Conservation (phyloP, 2,888 invertebrate genomes). For the Temnothorax rugatulus region DNA sequence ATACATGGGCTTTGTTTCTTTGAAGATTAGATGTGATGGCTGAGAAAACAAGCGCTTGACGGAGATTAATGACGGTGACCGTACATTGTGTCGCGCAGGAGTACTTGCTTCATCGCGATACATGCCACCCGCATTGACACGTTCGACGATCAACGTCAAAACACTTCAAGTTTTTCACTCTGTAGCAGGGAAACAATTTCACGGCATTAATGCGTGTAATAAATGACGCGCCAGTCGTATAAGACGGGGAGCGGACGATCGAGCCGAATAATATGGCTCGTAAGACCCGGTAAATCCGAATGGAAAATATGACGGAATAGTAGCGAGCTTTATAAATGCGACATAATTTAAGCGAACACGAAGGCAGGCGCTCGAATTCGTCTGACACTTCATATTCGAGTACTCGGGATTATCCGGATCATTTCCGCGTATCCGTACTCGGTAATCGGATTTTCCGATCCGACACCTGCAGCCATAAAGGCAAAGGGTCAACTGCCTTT, state of each 20-base stretch:
- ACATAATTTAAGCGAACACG: constrained; percentile 41
- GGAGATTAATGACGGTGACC: constrained; percentile 55
- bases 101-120: constrained; percentile 51
- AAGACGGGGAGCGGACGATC: constrained; percentile 8
- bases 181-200: constrained; percentile 35
- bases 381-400: constrained; percentile 41
- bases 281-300: constrained; percentile 27
- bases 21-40: constrained; percentile 54
- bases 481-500: constrained; percentile 26
- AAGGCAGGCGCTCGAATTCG: constrained; percentile 30
- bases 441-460: constrained; percentile 52
- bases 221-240: constrained; percentile 29
- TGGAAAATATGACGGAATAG: constrained; percentile 45
- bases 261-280: constrained; percentile 19
- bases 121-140: constrained; percentile 46
- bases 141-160: constrained; percentile 56
- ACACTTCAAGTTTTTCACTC: constrained; percentile 45
- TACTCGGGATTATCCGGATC: constrained; percentile 51
- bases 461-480: constrained; percentile 36
- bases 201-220: constrained; percentile 43
- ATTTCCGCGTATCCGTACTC: constrained; percentile 40
- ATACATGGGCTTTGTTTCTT: constrained; percentile 56
- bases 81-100: constrained; percentile 51
- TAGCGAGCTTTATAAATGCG: constrained; percentile 35
- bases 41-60: constrained; percentile 50